A percentile compares a stretch with the other conserved stretches of the same genome.
phyloP scores from a whole-genome alignment of 2,797 vertebrate genomes.

The Sus cebifrons region DNA sequence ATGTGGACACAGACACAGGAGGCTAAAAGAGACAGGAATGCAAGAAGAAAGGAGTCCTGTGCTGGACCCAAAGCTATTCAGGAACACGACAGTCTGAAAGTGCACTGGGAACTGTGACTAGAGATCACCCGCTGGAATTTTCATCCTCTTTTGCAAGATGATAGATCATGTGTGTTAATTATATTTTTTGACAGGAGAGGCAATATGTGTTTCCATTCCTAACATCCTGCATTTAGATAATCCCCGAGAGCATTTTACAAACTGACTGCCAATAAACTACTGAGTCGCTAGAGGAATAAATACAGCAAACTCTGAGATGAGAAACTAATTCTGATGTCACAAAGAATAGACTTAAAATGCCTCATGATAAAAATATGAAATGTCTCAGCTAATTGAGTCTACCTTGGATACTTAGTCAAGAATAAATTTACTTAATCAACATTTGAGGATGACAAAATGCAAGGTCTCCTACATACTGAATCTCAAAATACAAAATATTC shows the following conservation, averaged over 20 bases:
- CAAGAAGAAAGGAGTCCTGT: background rate
- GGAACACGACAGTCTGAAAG: background rate
- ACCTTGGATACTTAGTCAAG: background rate
- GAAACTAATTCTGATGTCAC: slow-evolving; percentile 67
- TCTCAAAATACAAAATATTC: background rate
- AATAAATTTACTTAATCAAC: slow-evolving; percentile 35
- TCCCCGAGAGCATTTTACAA: slow-evolving; percentile 70
- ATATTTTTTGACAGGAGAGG: slow-evolving; percentile 68
- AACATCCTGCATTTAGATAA: slow-evolving; percentile 74
- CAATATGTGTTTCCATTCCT: slow-evolving; percentile 59
- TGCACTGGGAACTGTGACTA: background rate
- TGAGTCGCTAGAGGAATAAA: slow-evolving; percentile 72
- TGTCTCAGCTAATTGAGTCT: slow-evolving; percentile 44
- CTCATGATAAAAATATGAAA: slow-evolving; percentile 51
- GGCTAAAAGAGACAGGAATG: background rate
- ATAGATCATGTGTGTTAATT: slow-evolving; percentile 64
- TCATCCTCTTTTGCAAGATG: slow-evolving; percentile 45
- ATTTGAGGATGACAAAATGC: background rate
- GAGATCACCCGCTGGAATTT: slow-evolving; percentile 40
- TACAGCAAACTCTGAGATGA: slow-evolving; percentile 57
- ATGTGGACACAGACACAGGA: background rate
- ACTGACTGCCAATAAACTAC: slow-evolving; percentile 72
- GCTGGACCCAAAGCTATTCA: background rate
- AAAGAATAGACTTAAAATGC: slow-evolving; percentile 43
- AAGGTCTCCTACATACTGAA: background rate